A percentile compares a stretch with the other conserved stretches of the same genome.
Conservation (phyloP, 2,113 vertebrate genomes). For the Aldabrachelys gigantea region DNA sequence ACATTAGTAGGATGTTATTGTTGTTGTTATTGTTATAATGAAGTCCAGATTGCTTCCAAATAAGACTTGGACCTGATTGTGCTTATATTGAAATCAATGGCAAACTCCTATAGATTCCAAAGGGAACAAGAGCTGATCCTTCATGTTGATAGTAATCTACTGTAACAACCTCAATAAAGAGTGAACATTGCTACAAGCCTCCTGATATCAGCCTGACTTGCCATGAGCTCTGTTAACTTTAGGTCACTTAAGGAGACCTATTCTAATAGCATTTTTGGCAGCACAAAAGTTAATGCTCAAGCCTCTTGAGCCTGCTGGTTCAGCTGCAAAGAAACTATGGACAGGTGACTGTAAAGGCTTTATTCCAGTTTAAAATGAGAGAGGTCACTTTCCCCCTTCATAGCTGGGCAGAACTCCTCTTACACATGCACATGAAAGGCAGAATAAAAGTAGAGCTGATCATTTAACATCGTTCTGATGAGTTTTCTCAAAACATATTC, state of each 20-base stretch:
- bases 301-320: background rate
- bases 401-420: background rate
- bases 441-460: background rate
- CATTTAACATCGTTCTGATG: background rate
- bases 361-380: background rate
- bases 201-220: background rate
- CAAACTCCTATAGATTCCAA: constrained; percentile 3
- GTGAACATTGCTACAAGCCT: background rate
- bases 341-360: background rate
- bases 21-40: constrained; percentile 24
- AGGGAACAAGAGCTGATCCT: constrained; percentile 4
- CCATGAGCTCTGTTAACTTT: background rate
- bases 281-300: background rate
- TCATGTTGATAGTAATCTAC: background rate
- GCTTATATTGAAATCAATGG: background rate
- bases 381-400: background rate
- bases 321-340: background rate
- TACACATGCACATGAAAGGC: background rate
- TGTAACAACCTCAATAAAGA: background rate
- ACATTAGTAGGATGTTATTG: background rate
- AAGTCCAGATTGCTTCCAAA: constrained; percentile 50
- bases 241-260: background rate
- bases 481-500: background rate
- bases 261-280: background rate
- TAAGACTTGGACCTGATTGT: background rate